These are phyloP conservation scores for Sinocyclocheilus anshuiensis DNA, from an alignment of 2,113 vertebrate genomes.

Conservation along the genomic window DNA sequence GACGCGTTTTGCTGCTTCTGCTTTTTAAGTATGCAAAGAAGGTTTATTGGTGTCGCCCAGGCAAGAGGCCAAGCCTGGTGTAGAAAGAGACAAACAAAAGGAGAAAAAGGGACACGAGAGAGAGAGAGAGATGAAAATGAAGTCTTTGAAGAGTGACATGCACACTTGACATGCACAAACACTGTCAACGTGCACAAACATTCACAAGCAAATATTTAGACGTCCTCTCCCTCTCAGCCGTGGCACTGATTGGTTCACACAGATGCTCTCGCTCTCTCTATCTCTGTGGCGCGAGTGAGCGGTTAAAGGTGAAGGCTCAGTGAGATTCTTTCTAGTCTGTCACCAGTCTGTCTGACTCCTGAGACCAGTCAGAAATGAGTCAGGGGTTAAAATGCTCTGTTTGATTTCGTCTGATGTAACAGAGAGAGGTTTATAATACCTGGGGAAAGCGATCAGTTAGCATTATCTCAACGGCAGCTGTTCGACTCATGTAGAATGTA, in stretches of 20 bases:
- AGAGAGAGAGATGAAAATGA: neutral
- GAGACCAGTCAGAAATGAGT: neutral
- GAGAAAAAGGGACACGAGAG: neutral
- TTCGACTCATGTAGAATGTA: too few relatives aligned
- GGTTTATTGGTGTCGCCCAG: conserved; percentile 14
- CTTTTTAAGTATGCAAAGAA: conserved; percentile 45
- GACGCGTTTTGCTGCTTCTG: conserved; percentile 7
- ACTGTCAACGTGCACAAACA: conserved; percentile 35
- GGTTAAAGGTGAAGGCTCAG: conserved; percentile 30
- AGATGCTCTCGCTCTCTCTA: neutral
- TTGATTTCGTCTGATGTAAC: neutral
- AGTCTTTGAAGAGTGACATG: conserved; percentile 18
- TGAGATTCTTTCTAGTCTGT: conserved; percentile 5
- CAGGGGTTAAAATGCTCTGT: conserved; percentile 18
- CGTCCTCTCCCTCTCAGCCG: neutral
- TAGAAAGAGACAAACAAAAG: neutral
- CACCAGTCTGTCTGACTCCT: conserved; percentile 37
- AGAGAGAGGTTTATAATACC: neutral
- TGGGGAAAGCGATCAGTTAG: neutral
- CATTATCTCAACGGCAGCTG: neutral
- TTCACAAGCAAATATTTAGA: conserved; percentile 47
- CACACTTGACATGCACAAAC: conserved; percentile 20
- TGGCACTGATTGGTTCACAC: neutral
- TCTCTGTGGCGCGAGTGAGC: neutral
- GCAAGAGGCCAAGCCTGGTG: conserved; percentile 18